Evolutionary conservation across 1,140 invertebrate species (phyloP), one percentile per base, ranked within the genome.

Genomic region (Bombus vancouverensis): DNA sequence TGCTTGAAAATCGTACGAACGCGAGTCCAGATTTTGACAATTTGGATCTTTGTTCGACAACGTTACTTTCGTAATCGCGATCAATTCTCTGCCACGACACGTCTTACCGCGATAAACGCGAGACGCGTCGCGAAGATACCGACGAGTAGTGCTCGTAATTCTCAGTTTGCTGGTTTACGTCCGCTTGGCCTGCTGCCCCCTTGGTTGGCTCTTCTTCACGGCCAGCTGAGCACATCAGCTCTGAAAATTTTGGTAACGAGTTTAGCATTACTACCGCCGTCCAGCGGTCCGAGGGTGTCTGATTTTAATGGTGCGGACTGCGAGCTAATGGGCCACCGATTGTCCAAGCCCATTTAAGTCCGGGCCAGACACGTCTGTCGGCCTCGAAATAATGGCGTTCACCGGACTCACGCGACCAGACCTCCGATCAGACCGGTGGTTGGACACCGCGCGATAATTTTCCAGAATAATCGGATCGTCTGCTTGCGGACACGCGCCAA

Each of bases 261-360:
- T 92, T 92, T 91, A 91, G 90, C 92, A 88, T 89, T 89, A 92
- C 91, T 22, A 53, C 87, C 81, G 78, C 32, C n/a, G 77, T 81
- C 79, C 83, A 70, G 32, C 74, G 78, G 75, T 86, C 81, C 77
- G 91, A 91, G 93, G 93, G 92, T 93, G 92, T 92, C 92, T 91
- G 92, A 94, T 93, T 94, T 94, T 94, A 95, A 94, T 94, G 92
- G 91, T 88, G 85, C 88, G 88, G 89, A 85, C 81, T 91, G 88
- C 90, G 88, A 86, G 81, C 89, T 92, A 94, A 94, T 92, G 93
- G 92, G 85, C 86, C 88, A 82, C 86, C 90, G 91, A 93, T 91
- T 91, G 92, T 92, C 87, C 90, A 77, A 90, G 88, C 89, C 90
- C 88, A 92, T 93, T 92, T 93, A 90, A 90, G 89, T 90, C 89